phyloP scores from a whole-genome alignment of 2,113 vertebrate genomes.

The Sterrhoptilus dennistouni region DNA sequence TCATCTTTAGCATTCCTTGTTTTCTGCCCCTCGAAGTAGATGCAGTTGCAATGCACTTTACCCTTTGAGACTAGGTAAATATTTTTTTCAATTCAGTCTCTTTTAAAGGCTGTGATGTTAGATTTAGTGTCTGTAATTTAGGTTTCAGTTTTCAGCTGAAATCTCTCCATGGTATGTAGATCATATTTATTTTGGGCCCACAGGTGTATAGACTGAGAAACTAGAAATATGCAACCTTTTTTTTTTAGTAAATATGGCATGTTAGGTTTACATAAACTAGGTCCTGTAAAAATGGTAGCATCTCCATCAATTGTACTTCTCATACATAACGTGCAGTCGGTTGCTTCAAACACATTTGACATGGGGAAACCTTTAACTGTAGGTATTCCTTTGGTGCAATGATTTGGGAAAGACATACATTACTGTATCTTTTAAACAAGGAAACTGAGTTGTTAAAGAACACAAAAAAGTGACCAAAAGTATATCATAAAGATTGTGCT shows the following conservation, averaged over 20 bases:
- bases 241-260: slow-evolving; percentile 29
- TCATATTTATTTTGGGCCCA: slow-evolving; percentile 59
- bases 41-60: slow-evolving; percentile 78
- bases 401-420: slow-evolving; percentile 48
- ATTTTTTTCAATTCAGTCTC: slow-evolving; percentile 71
- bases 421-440: not conserved
- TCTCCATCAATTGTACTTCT: slow-evolving; percentile 9
- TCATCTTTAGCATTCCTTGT: slow-evolving; percentile 42
- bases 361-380: slow-evolving; percentile 38
- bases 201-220: slow-evolving; percentile 36
- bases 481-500: not conserved
- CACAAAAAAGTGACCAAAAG: not conserved
- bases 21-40: slow-evolving; percentile 58
- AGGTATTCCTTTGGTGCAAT: slow-evolving; percentile 22
- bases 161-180: slow-evolving; percentile 67
- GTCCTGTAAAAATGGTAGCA: slow-evolving; percentile 64
- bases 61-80: slow-evolving; percentile 74
- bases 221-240: slow-evolving; percentile 14
- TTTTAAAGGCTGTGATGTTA: slow-evolving; percentile 55
- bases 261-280: slow-evolving; percentile 59
- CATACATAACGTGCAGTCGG: not conserved
- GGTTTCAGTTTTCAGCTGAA: slow-evolving; percentile 58
- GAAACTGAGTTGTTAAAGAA: not conserved
- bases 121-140: slow-evolving; percentile 53
- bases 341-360: not conserved